Evolutionary conservation across 2,888 invertebrate genomes (phyloP).

Genomic region (Orthosia gracilis): DNA sequence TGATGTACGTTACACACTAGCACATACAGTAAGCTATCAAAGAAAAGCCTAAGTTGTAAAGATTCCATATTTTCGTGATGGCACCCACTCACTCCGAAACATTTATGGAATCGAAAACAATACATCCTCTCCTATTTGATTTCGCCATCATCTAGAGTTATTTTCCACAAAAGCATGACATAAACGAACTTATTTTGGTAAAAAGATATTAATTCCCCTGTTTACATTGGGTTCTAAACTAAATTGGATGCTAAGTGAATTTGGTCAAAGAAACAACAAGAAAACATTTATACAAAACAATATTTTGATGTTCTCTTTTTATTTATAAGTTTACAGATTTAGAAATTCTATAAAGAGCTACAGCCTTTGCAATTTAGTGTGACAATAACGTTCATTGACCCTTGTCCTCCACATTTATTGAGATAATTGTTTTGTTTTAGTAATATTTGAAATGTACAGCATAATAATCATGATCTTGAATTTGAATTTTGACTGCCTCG

Average conservation of each 20-base stretch:
- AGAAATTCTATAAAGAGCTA: conserved; percentile 3
- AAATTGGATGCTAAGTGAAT: conserved; percentile 58
- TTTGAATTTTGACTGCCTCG: too few relatives aligned
- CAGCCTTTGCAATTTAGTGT: too few relatives aligned
- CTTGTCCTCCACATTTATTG: too few relatives aligned
- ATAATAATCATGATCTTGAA: too few relatives aligned
- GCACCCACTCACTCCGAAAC: not conserved
- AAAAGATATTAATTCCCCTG: conserved; percentile 17
- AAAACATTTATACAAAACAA: not conserved
- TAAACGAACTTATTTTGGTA: conserved; percentile 34
- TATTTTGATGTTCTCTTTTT: conserved; percentile 2
- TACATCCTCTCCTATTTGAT: not conserved
- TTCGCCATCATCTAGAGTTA: conserved; percentile 11
- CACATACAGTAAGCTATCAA: not conserved
- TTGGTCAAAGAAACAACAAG: conserved; percentile 38
- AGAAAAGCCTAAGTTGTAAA: not conserved
- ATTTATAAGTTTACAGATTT: conserved; percentile 17
- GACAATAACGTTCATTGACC: too few relatives aligned
- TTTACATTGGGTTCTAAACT: conserved; percentile 50
- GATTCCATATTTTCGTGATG: not conserved
- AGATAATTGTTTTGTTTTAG: too few relatives aligned
- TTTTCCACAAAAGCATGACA: conserved; percentile 27
- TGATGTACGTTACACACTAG: too few relatives aligned
- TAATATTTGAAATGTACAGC: too few relatives aligned
- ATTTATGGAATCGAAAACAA: conserved; percentile 8